Percentiles rank a stretch among this genome's conserved stretches.
These are phyloP conservation scores for Micrasema longulum DNA, from an alignment of 1,140 invertebrate species.

Conservation along the genomic window DNA sequence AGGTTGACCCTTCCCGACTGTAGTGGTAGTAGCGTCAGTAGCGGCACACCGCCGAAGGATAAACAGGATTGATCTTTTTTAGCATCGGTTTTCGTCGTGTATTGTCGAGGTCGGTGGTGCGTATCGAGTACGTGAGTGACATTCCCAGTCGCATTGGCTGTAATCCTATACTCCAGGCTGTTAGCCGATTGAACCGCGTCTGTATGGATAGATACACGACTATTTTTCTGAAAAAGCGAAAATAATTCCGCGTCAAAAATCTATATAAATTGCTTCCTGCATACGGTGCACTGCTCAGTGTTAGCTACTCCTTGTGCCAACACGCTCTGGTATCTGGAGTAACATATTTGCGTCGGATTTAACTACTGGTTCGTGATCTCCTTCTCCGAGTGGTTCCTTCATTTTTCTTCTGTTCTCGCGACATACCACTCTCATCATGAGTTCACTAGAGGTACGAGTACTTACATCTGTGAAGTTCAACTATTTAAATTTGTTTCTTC, in stretches of 20 bases:
- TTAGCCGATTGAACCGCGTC: slow-evolving; percentile 42
- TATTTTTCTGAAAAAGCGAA: slow-evolving; percentile 54
- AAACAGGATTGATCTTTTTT: slow-evolving; percentile 7
- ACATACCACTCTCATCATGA: slow-evolving; percentile 15
- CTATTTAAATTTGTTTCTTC: too few species aligned
- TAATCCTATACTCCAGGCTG: slow-evolving; percentile 50
- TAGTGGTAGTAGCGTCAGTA: neutral
- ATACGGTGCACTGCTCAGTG: slow-evolving; percentile 52
- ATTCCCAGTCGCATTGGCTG: slow-evolving; percentile 44
- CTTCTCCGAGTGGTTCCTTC: neutral
- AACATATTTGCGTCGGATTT: neutral
- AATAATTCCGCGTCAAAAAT: slow-evolving; percentile 51
- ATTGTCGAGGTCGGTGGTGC: slow-evolving; percentile 33
- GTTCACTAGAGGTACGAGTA: slow-evolving; percentile 25
- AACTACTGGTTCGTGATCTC: slow-evolving; percentile 10
- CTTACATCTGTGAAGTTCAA: too few species aligned
- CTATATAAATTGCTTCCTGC: slow-evolving; percentile 53
- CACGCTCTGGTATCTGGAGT: neutral
- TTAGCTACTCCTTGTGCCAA: slow-evolving; percentile 22
- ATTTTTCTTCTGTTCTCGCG: neutral
- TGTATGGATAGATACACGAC: slow-evolving; percentile 40
- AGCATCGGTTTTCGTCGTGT: slow-evolving; percentile 12
- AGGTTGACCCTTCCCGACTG: slow-evolving; percentile 14
- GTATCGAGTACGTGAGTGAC: slow-evolving; percentile 37
- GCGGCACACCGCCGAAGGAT: too few species aligned